phyloP scores from a whole-genome alignment of 2,797 vertebrate species.

The Malurus splendens region DNA sequence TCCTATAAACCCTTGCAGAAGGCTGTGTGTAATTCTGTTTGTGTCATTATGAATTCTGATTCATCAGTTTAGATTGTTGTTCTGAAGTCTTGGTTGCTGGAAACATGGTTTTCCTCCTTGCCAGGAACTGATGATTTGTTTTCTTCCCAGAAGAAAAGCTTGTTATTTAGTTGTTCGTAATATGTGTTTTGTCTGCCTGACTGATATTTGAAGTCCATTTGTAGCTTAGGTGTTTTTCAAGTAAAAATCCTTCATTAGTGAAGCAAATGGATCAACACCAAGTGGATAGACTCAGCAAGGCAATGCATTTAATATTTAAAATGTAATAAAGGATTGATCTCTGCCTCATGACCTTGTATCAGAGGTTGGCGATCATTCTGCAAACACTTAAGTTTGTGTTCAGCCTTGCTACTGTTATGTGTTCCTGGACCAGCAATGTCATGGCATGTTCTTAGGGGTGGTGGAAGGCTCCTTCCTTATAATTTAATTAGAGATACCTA shows the following conservation, averaged over 20 bases:
- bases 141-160: constrained; percentile 42
- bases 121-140: constrained; percentile 36
- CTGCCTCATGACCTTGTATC: not conserved
- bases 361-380: not conserved
- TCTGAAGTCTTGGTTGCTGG: constrained; percentile 47
- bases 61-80: constrained; percentile 35
- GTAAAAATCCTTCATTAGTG: not conserved
- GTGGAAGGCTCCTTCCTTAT: not conserved
- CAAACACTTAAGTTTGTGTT: not conserved
- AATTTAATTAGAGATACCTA: not conserved
- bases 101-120: constrained; percentile 32
- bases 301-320: not conserved
- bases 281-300: not conserved
- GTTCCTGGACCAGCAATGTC: not conserved
- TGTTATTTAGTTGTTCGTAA: not conserved
- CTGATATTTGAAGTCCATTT: not conserved
- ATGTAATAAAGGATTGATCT: not conserved
- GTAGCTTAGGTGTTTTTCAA: not conserved
- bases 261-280: not conserved
- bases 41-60: constrained; percentile 41
- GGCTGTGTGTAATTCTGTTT: constrained; percentile 37
- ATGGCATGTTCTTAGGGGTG: not conserved
- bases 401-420: not conserved
- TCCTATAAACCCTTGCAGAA: constrained; percentile 10
- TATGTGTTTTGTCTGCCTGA: not conserved